Evolutionary conservation across 2,888 invertebrate genomes (phyloP).

Genomic region (Diarsia rubi): DNA sequence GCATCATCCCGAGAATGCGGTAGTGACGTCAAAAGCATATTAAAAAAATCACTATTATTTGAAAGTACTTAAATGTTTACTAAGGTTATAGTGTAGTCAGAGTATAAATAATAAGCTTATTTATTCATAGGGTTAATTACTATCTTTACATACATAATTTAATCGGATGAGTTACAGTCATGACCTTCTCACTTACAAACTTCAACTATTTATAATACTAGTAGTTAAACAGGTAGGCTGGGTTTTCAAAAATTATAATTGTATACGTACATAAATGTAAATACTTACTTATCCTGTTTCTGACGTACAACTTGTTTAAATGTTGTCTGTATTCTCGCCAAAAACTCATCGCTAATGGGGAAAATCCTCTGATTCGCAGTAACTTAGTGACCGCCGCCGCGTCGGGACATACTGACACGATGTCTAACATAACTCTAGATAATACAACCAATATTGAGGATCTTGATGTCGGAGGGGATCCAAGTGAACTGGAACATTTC

Average conservation of each 20-base stretch:
- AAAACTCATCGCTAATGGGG: background rate
- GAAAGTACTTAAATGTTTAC: no score
- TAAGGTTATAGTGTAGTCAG: no score
- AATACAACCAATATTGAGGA: slow-evolving; percentile 9
- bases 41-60: no score
- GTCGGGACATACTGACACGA: slow-evolving; percentile 20
- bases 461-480: no score
- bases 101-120: no score
- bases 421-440: slow-evolving; percentile 32
- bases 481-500: background rate
- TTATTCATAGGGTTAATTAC: no score
- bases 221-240: background rate
- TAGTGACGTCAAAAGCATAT: no score
- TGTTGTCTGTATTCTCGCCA: background rate
- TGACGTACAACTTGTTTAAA: background rate
- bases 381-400: background rate
- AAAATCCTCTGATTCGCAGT: slow-evolving; percentile 28
- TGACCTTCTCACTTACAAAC: background rate
- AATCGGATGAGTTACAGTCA: no score
- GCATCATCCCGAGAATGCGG: no score
- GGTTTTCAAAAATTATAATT: background rate
- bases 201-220: background rate
- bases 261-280: background rate
- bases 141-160: no score
- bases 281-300: background rate